These are phyloP conservation scores for Cheilosia scutellata DNA, from an alignment of 2,888 invertebrate species.

Conservation along the genomic window DNA sequence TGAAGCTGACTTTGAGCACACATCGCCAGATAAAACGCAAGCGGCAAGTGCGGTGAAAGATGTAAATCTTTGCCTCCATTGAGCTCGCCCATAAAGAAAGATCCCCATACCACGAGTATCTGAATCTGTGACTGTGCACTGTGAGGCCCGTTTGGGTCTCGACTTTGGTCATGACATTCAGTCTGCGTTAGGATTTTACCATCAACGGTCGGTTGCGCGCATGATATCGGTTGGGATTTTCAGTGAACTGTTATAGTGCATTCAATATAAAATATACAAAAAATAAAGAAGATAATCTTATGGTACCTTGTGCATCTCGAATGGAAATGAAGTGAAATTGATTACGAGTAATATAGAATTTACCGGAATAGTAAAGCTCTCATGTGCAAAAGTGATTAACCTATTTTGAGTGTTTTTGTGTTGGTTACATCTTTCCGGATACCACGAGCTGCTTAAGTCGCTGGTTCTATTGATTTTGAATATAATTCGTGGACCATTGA, in stretches of 20 bases:
- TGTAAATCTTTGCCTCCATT: not conserved
- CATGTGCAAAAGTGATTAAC: constrained; percentile 72
- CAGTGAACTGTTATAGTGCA: constrained; percentile 41
- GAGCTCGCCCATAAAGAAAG: constrained; percentile 22
- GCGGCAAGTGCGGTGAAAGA: not conserved
- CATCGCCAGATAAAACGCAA: constrained; percentile 18
- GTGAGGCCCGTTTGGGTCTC: constrained; percentile 47
- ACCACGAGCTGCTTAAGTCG: not conserved
- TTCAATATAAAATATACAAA: constrained; percentile 15
- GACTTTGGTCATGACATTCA: constrained; percentile 75
- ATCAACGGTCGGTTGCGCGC: constrained; percentile 66
- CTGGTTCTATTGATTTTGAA: not conserved
- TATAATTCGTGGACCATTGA: constrained; percentile 37
- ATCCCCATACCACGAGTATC: not conserved
- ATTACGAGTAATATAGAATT: constrained; percentile 51
- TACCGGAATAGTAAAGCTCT: not conserved
- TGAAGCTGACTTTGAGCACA: constrained; percentile 1
- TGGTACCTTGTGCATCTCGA: constrained; percentile 19
- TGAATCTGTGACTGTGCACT: constrained; percentile 14
- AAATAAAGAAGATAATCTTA: constrained; percentile 33
- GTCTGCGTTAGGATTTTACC: constrained; percentile 71
- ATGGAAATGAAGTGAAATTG: constrained; percentile 66
- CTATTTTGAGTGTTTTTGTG: constrained; percentile 52
- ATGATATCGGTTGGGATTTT: constrained; percentile 2
- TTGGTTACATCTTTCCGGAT: constrained; percentile 23